phyloP scores from a whole-genome alignment of 2,888 invertebrate genomes.

The Graphium colonna region DNA sequence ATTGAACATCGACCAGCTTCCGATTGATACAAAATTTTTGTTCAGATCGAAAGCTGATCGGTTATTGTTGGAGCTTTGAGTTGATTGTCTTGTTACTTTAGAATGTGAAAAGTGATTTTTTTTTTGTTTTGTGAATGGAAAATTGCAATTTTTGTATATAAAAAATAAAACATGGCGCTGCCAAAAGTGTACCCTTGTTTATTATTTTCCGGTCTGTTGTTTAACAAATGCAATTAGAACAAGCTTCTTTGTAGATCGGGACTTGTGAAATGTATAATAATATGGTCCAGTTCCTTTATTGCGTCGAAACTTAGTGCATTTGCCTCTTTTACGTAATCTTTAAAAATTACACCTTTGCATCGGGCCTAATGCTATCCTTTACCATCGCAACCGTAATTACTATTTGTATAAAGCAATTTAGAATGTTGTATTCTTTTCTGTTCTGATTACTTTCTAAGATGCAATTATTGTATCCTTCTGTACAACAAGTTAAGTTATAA shows the following conservation, averaged over 20 bases:
- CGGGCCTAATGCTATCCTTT: conserved; percentile 4
- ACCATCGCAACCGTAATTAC: conserved; percentile 1
- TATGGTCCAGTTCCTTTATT: conserved; percentile 59
- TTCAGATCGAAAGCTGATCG: conserved; percentile 53
- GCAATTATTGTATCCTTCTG: no score
- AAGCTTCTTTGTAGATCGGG: conserved; percentile 45
- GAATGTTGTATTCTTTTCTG: no score
- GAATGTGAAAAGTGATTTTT: conserved; percentile 41
- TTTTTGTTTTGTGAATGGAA: conserved; percentile 40
- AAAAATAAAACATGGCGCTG: conserved; percentile 55
- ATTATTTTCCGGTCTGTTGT: conserved; percentile 44
- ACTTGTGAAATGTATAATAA: conserved; percentile 63
- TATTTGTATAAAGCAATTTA: background rate
- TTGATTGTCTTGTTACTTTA: conserved; percentile 77
- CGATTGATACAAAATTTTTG: conserved; percentile 33
- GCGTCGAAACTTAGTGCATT: conserved; percentile 12
- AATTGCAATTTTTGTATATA: conserved; percentile 48
- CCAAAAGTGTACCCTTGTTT: conserved; percentile 45
- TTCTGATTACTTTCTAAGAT: no score
- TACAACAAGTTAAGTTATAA: no score
- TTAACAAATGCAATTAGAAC: conserved; percentile 36
- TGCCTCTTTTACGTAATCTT: conserved; percentile 17
- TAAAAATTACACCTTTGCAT: conserved; percentile 8
- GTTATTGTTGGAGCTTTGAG: conserved; percentile 58
- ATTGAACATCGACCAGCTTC: conserved; percentile 28